Conservation (phyloP, 2,113 vertebrate genomes). For the Athene cunicularia region DNA sequence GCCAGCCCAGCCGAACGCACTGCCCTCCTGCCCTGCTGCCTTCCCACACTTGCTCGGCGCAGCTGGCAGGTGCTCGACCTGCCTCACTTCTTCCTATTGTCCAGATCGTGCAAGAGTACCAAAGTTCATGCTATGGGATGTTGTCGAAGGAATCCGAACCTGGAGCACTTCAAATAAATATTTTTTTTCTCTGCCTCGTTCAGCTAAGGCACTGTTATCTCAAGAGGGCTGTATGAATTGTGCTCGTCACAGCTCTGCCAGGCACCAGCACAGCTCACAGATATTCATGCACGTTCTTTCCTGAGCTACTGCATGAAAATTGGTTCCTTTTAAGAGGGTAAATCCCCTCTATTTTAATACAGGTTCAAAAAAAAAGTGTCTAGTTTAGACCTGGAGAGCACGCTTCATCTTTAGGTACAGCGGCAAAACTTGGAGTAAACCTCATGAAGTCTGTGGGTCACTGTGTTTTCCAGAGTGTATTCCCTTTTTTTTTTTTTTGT, state of each 20-base stretch:
- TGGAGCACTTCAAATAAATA: not conserved
- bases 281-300: not conserved
- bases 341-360: not conserved
- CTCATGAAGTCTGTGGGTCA: not conserved
- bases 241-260: not conserved
- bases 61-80: not conserved
- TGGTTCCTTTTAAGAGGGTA: not conserved
- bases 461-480: not conserved
- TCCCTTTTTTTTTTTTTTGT: not conserved
- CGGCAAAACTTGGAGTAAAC: not conserved
- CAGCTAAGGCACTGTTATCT: not conserved
- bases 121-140: not conserved
- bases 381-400: not conserved
- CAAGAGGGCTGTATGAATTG: not conserved
- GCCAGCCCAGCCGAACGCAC: not conserved
- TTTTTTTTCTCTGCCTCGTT: not conserved
- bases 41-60: not conserved
- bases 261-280: not conserved
- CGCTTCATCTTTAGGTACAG: not conserved
- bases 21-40: not conserved
- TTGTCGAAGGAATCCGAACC: not conserved
- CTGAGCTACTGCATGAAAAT: not conserved
- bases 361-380: not conserved
- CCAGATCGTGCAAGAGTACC: not conserved
- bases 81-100: fast-evolving